Conservation (phyloP, 2,113 vertebrate species). For the Platichthys flesus region DNA sequence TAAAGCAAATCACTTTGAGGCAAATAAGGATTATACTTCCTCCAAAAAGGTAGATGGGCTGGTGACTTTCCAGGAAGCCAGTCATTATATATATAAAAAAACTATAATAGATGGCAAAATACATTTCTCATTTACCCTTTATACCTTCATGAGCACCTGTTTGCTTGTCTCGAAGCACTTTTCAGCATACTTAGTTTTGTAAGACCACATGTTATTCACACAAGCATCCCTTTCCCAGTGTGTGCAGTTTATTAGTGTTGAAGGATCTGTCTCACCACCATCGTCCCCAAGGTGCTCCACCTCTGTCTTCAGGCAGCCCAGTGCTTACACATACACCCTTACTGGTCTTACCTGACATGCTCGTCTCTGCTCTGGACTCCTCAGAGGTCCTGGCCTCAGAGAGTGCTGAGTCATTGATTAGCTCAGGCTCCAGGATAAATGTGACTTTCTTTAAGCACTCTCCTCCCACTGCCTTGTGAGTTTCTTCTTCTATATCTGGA, state of each 20-base stretch:
- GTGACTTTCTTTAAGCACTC: slow-evolving; percentile 64
- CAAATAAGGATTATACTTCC: neutral
- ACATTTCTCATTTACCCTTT: neutral
- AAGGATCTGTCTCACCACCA: slow-evolving; percentile 13
- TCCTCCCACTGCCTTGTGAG: neutral
- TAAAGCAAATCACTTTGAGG: neutral
- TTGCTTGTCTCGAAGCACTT: no score
- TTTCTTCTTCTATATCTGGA: neutral
- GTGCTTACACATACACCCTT: slow-evolving; percentile 4
- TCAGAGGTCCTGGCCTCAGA: slow-evolving; percentile 45
- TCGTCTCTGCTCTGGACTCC: slow-evolving; percentile 32
- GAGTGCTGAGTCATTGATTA: slow-evolving; percentile 39
- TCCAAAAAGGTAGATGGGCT: no score
- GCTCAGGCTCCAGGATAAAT: slow-evolving; percentile 68
- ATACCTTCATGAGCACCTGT: neutral
- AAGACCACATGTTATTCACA: neutral
- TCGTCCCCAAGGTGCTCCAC: slow-evolving; percentile 12
- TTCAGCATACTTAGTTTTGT: neutral
- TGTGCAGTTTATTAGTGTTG: neutral
- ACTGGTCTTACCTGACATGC: slow-evolving; percentile 64
- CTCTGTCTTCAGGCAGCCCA: slow-evolving; percentile 5
- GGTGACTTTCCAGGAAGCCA: no score
- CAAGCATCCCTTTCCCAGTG: neutral
- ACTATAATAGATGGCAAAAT: neutral
- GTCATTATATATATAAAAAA: no score